phyloP scores from a whole-genome alignment of 2,113 vertebrate genomes.

The Ondatra zibethicus region DNA sequence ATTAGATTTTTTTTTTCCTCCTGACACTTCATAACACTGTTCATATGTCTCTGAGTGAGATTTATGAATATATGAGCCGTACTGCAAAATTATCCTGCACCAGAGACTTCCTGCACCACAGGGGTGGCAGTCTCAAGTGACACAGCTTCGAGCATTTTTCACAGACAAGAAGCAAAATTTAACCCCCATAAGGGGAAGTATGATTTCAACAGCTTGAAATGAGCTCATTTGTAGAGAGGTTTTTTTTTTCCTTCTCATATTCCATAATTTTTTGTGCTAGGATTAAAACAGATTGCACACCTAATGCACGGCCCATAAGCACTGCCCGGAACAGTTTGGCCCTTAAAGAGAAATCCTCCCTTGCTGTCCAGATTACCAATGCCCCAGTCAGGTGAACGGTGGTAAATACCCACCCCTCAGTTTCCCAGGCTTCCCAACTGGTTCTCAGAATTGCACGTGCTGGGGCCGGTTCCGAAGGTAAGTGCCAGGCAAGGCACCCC shows the following conservation, averaged over 20 bases:
- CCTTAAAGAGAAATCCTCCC: conserved; percentile 67
- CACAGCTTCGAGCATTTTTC: conserved; percentile 93
- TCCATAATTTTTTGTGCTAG: conserved; percentile 78
- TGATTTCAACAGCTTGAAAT: conserved; percentile 85
- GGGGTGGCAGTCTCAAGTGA: conserved; percentile 92
- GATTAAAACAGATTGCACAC: conserved; percentile 77
- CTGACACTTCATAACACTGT: conserved; percentile 80
- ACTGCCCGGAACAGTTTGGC: conserved; percentile 58
- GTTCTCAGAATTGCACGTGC: conserved; percentile 1
- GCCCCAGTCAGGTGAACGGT: background rate
- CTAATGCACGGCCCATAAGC: background rate
- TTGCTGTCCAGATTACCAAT: conserved; percentile 14
- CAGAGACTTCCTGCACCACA: conserved; percentile 90
- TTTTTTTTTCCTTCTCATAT: conserved; percentile 75
- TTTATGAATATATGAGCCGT: conserved; percentile 86
- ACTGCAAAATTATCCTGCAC: conserved; percentile 88
- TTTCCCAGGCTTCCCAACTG: background rate
- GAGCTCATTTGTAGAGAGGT: conserved; percentile 79
- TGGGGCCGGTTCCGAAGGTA: conserved; percentile 73
- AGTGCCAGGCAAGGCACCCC: conserved; percentile 68
- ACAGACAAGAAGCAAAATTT: conserved; percentile 91
- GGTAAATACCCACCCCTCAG: background rate
- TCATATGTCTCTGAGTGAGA: conserved; percentile 82
- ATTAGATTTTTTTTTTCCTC: conserved; percentile 64
- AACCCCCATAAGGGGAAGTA: conserved; percentile 85